Base-by-base conservation (phyloP, 2,113 vertebrate genomes). In the Corydoras maculifer region DNA sequence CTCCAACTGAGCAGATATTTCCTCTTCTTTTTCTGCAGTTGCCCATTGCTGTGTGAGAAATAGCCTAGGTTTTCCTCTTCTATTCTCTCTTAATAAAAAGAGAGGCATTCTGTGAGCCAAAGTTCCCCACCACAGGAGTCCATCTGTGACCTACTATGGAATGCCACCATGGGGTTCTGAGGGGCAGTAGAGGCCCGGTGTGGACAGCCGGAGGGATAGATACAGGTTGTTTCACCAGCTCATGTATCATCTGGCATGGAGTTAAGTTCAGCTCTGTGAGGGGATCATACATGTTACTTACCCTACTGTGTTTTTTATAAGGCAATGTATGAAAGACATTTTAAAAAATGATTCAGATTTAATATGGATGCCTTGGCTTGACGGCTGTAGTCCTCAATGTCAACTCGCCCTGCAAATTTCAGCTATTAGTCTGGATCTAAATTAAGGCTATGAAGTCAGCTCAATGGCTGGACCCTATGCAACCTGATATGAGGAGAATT, bases 101-200 rank as follows among this genome's bases (percentile, higher is more conserved):
- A 75, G 78, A 81, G 62, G 77, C 70, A 83, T 83, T 83, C 76
- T 79, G 65, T 66, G 81, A 85, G 68, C 80, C 69, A 80, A 81
- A 80, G 83, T 75, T 73, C 79, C 71, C 72, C 73, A 62, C 74
- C 75, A 63, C 76, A 77, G 75, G 75, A 77, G 75, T 77, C 78
- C 67, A 70, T 64, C 69, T 72, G 86, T 86, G 87, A 86, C 82
- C 81, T 74, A 77, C 76, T 82, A 77, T 84, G 78, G 86, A 84
- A 85, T 79, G 81, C 79, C 81, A 84, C 84, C 87, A 75, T 78
- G 80, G 77, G 78, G 78, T 80, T 80, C 74, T 82, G 73, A 81
- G 80, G 75, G 78, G 71, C 81, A 30, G 35, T 50, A 43, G 80
- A 84, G 83, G 83, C 82, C 81, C 65, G 69, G 66, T 71, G 74